Evolutionary conservation across 2,797 vertebrate species (phyloP).

Genomic region (Etheostoma nigrum): DNA sequence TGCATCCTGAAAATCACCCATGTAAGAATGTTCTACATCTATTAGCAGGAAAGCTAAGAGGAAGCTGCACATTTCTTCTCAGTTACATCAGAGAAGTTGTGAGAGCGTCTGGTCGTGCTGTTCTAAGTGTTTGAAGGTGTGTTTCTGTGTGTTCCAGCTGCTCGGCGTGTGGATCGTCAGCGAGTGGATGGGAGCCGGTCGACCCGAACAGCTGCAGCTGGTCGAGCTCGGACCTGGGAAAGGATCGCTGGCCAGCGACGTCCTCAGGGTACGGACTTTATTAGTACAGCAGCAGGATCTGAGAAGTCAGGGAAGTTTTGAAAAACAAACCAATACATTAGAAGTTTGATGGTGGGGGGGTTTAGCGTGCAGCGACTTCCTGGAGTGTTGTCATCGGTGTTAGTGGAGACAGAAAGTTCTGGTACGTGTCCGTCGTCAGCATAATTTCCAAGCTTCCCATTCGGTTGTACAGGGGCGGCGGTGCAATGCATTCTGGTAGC

Average conservation of each 20-base stretch:
- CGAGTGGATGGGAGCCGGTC: conserved; percentile 94
- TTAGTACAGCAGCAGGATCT: not conserved
- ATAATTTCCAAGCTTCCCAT: too few relatives aligned
- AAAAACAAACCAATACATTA: not conserved
- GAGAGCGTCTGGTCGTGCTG: not conserved
- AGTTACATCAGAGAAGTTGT: not conserved
- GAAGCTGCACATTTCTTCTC: not conserved
- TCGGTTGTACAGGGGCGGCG: too few relatives aligned
- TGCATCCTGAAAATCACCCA: not conserved
- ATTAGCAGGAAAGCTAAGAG: not conserved
- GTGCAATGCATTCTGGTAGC: too few relatives aligned
- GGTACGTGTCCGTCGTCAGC: too few relatives aligned
- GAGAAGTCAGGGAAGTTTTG: not conserved
- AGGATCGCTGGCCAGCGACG: conserved; percentile 89
- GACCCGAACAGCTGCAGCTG: conserved; percentile 87
- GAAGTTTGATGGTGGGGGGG: not conserved
- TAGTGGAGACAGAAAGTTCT: too few relatives aligned
- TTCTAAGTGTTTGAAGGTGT: not conserved
- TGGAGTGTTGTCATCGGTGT: too few relatives aligned
- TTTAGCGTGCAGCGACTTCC: too few relatives aligned
- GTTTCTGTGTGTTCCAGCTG: conserved; percentile 79
- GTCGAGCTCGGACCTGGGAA: conserved; percentile 95
- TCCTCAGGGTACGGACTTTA: conserved; percentile 88
- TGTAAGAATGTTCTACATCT: not conserved
- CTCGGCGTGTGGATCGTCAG: conserved; percentile 96